phyloP scores from a whole-genome alignment of 1,140 invertebrate genomes.

The Scaptomyza graminum region DNA sequence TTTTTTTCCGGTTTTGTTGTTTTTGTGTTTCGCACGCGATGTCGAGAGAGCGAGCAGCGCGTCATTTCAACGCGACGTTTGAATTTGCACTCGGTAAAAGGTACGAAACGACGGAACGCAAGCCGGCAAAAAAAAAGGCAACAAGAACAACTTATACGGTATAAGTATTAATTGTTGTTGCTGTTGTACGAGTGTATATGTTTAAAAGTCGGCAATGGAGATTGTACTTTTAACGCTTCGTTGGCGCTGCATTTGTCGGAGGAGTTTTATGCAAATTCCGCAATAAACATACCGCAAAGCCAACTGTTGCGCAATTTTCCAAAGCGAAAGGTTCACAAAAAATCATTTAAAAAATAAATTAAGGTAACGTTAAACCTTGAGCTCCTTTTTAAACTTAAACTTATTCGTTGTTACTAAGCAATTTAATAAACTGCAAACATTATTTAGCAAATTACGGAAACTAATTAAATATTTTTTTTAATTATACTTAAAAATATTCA shows the following conservation, averaged over 20 bases:
- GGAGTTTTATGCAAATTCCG: constrained; percentile 27
- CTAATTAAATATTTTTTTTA: background rate
- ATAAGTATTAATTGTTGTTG: constrained; percentile 15
- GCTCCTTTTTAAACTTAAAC: background rate
- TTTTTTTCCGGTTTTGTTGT: constrained; percentile 38
- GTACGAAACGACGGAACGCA: constrained; percentile 14
- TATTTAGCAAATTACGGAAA: background rate
- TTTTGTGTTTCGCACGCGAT: constrained; percentile 59
- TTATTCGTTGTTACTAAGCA: too few relatives aligned
- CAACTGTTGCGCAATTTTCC: constrained; percentile 55
- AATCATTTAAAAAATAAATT: background rate
- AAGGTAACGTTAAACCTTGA: background rate
- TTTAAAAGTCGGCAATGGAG: constrained; percentile 18
- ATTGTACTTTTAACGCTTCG: constrained; percentile 58
- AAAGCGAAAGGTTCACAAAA: background rate
- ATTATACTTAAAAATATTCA: background rate
- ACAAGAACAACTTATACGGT: constrained; percentile 9
- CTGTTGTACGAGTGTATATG: background rate
- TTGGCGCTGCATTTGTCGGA: constrained; percentile 22
- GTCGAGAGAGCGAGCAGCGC: constrained; percentile 36
- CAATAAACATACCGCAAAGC: constrained; percentile 1
- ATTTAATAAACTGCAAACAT: too few relatives aligned
- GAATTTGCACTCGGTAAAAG: constrained; percentile 67
- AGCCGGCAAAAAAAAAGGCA: constrained; percentile 42
- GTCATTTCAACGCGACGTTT: constrained; percentile 69